Evolutionary conservation across 2,113 vertebrate species (phyloP), one percentile per base, ranked within the genome.

Genomic region (Apeltes quadracus): DNA sequence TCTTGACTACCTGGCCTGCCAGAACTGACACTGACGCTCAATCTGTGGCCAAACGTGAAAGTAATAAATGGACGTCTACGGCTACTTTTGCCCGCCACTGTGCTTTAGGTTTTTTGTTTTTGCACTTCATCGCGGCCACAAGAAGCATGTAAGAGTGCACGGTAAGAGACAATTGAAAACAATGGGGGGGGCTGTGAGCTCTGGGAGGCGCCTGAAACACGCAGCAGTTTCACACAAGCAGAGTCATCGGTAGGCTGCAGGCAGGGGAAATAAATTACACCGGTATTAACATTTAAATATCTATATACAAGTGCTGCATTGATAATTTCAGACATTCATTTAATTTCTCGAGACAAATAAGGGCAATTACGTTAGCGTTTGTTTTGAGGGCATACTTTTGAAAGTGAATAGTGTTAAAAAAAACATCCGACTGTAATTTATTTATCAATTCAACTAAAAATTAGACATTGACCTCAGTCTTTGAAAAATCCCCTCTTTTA

Each of bases 381-480:
- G 29, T 43, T n/a, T 48, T 12, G 44, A 7, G 9, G 3, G 16
- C n/a, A n/a, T n/a, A n/a, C n/a, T n/a, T n/a, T n/a, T n/a, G n/a
- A n/a, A n/a, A n/a, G n/a, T n/a, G n/a, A n/a, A n/a, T n/a, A n/a
- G n/a, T n/a, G n/a, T n/a, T n/a, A n/a, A 48, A 18, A 48, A 48
- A 48, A 20, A 20, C 44, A 18, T 89, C 88, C 53, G 7, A 61
- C 79, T 77, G 74, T 88, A 88, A 90, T 89, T 91, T 90, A 90
- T 91, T 91, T 89, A 90, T 91, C 83, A 87, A 84, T 92, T 92
- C 89, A 66, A 81, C 84, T 2, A 88, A 92, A 91, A 92, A 90
- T 88, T 87, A 88, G 89, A 89, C 85, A 88, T 79, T 87, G 88
- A 88, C 84, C 87, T 78, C 80, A 22, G 83, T 84, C 64, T 85